Base-by-base conservation (phyloP, 2,888 invertebrate genomes). In the Scaptomyza polygonia region DNA sequence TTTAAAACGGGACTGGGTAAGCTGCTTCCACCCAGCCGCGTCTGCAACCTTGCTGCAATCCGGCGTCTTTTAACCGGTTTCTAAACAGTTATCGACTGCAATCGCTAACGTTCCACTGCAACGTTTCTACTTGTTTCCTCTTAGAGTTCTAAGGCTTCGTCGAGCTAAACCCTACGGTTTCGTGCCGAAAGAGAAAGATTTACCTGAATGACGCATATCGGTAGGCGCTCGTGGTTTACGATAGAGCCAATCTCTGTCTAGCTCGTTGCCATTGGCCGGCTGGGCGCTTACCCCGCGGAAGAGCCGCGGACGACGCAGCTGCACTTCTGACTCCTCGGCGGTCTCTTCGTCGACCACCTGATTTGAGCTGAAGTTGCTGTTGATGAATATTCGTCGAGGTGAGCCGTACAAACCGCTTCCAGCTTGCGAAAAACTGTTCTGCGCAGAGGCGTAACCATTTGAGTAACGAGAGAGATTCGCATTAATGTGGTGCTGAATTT, bases 171-270 rank as follows among this genome's bases (percentile, higher is more conserved):
- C 30, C 9, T 30, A 3, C 8, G 30, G 9, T 8, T 3, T 30
- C 30, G 30, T 30, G 30, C 8, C 34, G 1, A 11, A n/a, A 34
- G 5, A 39, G 3, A 9, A 9, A 12, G 12, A 62, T 81, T 79
- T 67, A 92, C 91, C 91, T 72, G 92, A 92, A 67, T 91, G 92
- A 9, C 92, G 77, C 84, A 91, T 89, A 69, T 92, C 92, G 61
- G 91, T 91, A 59, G 92, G 92, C 65, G 90, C 91, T 52, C 88
- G 88, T 5, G 92, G 92, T 63, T 91, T 91, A 21, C 91, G 86
- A 67, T 92, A 92, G 68, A 92, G 79, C 91, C 91, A 92, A 65
- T 92, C 91, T 16, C 88, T 83, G 77, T 91, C 91, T 67, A 91
- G 77, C 32, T 90, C 91, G 57, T 91, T 91, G 55, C 91, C 91